Base-by-base conservation (phyloP, 2,797 vertebrate genomes). In the Semotilus atromaculatus region DNA sequence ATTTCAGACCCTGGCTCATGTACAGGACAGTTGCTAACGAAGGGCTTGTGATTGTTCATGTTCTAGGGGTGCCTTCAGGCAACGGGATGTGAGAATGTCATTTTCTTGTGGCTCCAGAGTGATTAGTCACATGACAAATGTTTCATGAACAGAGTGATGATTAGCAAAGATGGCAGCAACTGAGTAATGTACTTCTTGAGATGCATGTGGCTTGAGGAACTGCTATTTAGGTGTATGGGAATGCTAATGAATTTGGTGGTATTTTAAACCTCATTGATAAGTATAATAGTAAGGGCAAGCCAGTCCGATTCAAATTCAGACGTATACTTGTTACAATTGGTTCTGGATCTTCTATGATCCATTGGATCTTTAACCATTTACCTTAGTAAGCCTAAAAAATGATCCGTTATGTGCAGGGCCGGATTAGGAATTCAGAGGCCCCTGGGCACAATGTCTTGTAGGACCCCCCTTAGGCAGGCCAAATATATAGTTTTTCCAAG, bases 161-260 rank as follows among this genome's bases (percentile, higher is more conserved):
- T 55, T 75, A 75, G 31, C 31, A 55, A 75, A 75, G 31, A 38
- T 75, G 73, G 51, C 51, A 58, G 73, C 51, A 75, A 31, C 51
- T 75, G 31, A 51, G 31, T 55, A 51, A 36, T 51, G 21, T 38
- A 55, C 31, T 5, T 38, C 31, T 4, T 3, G 21, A 75, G 31
- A 51, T 58, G 31, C 73, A 58, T n/a, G 51, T 73, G 51, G 5
- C 72, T 34, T 53, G 72, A 74, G 48, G 10, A 74, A 34, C 5
- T 23, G 18, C 16, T 48, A 53, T 29, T 34, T 19, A 74, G 45
- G 29, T 34, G 43, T 73, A 29, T 3, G 11, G 11, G 19, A 75
- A 36, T 36, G 31, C 31, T 55, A 23, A 75, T 36, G 11, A 21
- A 55, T 75, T 75, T 14, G 1, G 19, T 4, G 72, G 45, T 38